A percentile compares a stretch with the other conserved stretches of the same genome.
phyloP scores from a whole-genome alignment of 1,140 invertebrate species.

The Drosophila bocki region DNA sequence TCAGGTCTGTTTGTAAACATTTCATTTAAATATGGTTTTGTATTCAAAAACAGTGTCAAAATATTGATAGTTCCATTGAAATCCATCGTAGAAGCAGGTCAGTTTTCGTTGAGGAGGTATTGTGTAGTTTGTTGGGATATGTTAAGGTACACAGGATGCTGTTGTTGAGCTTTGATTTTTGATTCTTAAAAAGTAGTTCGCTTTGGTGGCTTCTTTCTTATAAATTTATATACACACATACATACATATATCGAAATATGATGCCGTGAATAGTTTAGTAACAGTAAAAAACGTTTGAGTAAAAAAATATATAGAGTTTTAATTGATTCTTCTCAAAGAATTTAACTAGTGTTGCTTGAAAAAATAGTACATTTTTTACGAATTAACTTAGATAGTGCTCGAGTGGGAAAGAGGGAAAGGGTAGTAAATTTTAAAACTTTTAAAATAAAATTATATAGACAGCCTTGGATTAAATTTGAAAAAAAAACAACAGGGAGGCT shows the following conservation, averaged over 20 bases:
- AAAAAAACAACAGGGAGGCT: conserved; percentile 3
- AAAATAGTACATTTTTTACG: conserved; percentile 15
- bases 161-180: conserved; percentile 25
- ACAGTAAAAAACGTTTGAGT: conserved; percentile 55
- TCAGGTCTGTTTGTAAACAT: conserved; percentile 2
- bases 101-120: conserved; percentile 62
- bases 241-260: conserved; percentile 53
- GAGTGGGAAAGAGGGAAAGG: neutral
- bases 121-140: conserved; percentile 64
- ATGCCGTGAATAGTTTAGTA: conserved; percentile 36
- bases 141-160: conserved; percentile 33
- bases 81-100: conserved; percentile 34
- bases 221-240: conserved; percentile 53
- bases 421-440: neutral
- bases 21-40: conserved; percentile 25
- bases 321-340: conserved; percentile 49
- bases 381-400: conserved; percentile 10
- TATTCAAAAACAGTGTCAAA: conserved; percentile 17
- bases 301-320: conserved; percentile 68
- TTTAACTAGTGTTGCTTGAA: conserved; percentile 49
- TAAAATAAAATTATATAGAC: conserved; percentile 7
- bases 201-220: conserved; percentile 43
- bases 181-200: conserved; percentile 23
- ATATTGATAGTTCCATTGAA: conserved; percentile 30
- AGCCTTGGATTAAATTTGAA: conserved; percentile 3